A percentile compares a stretch with the other conserved stretches of the same genome.
Conservation (phyloP, 2,113 vertebrate species). For the Arvicanthis niloticus region DNA sequence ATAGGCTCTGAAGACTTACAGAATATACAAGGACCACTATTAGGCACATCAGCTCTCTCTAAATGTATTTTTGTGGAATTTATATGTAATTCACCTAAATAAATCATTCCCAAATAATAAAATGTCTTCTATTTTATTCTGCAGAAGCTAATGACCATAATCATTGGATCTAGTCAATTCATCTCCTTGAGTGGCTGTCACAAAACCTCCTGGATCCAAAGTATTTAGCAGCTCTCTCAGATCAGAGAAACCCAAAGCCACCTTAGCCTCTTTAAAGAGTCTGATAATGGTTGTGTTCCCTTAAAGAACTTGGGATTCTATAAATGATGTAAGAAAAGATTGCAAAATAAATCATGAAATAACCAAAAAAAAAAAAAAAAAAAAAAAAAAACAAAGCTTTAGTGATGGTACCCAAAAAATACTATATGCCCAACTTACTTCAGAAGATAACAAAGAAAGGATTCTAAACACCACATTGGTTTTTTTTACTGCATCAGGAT, state of each 20-base stretch:
- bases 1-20: background rate
- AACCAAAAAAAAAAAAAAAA: background rate
- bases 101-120: constrained; percentile 25
- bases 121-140: background rate
- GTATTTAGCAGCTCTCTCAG: background rate
- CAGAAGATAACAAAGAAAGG: background rate
- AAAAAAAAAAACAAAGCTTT: background rate
- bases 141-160: background rate
- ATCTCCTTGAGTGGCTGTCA: background rate
- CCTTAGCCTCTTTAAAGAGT: background rate
- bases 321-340: background rate
- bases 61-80: constrained; percentile 13
- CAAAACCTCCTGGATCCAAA: background rate
- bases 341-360: background rate
- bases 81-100: background rate
- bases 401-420: background rate
- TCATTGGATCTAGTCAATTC: background rate
- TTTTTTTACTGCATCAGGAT: background rate
- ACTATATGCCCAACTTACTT: background rate
- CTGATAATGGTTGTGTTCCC: background rate
- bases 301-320: background rate
- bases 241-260: background rate
- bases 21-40: background rate
- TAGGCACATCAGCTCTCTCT: background rate
- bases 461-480: background rate